phyloP scores from a whole-genome alignment of 2,113 vertebrate genomes.

The Baryphthengus martii region DNA sequence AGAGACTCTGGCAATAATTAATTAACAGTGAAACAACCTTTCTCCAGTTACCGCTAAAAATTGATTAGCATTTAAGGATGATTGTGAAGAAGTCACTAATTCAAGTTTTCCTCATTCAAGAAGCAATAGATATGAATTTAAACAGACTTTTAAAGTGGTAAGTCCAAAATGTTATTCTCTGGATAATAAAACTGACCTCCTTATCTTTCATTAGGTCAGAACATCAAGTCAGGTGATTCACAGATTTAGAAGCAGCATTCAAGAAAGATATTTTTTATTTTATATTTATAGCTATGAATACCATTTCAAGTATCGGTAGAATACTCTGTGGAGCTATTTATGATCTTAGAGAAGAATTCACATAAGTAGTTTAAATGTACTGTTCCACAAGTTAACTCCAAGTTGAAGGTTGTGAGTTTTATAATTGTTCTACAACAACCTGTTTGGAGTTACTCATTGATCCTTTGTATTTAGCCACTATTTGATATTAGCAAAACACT shows the following conservation, averaged over 20 bases:
- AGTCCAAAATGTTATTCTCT: background rate
- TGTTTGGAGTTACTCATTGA: background rate
- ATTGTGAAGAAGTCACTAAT: background rate
- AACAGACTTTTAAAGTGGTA: background rate
- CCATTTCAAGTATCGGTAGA: background rate
- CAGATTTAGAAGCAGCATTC: background rate
- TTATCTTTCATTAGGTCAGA: background rate
- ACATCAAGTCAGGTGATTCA: background rate
- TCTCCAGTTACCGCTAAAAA: background rate
- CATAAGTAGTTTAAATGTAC: background rate
- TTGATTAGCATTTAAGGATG: background rate
- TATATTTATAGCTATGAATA: background rate
- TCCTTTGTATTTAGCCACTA: background rate
- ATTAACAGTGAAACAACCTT: slow-evolving; percentile 2
- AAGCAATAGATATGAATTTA: background rate
- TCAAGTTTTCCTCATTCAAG: background rate
- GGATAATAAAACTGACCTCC: background rate
- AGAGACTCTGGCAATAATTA: slow-evolving; percentile 1
- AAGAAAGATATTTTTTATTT: background rate
- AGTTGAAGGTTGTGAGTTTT: background rate
- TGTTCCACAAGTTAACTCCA: background rate
- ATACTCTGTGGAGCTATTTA: background rate
- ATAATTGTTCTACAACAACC: background rate
- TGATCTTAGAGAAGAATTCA: background rate
- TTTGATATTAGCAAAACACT: background rate